A percentile compares a stretch with the other conserved stretches of the same genome.
phyloP scores from a whole-genome alignment of 2,888 invertebrate species.

The Cheiracanthium punctorium region DNA sequence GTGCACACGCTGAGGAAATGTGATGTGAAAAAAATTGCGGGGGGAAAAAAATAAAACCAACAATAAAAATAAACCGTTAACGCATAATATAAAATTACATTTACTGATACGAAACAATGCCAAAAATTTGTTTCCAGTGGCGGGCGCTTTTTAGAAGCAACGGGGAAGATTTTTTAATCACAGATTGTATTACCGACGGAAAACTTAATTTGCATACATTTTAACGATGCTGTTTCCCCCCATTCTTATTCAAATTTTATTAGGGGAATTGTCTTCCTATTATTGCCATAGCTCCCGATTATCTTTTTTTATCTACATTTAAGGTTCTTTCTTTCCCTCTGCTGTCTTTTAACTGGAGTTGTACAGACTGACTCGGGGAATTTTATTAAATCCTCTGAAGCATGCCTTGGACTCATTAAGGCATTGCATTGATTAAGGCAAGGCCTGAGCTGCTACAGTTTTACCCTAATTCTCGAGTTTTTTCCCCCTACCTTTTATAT shows the following conservation, averaged over 20 bases:
- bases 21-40: constrained; percentile 37
- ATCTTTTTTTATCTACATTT: constrained; percentile 61
- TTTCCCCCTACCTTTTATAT: neutral
- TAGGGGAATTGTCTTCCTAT: constrained; percentile 70
- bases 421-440: constrained; percentile 64
- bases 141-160: constrained; percentile 47
- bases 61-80: constrained; percentile 67
- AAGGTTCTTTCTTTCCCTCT: constrained; percentile 43
- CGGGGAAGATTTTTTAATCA: constrained; percentile 67
- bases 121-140: constrained; percentile 58
- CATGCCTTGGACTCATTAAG: constrained; percentile 54
- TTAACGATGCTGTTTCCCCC: constrained; percentile 70
- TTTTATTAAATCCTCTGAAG: constrained; percentile 69
- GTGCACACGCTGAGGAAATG: constrained; percentile 48
- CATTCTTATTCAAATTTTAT: constrained; percentile 71
- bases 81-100: constrained; percentile 71
- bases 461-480: constrained; percentile 45
- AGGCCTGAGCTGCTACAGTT: constrained; percentile 47
- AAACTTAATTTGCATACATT: constrained; percentile 70
- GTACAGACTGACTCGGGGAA: constrained; percentile 35
- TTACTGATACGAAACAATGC: constrained; percentile 68
- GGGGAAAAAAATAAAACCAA: constrained; percentile 28
- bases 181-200: constrained; percentile 69
- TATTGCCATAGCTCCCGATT: constrained; percentile 68
- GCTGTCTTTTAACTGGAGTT: constrained; percentile 44